phyloP scores from a whole-genome alignment of 2,888 invertebrate genomes.

The Lasioglossum malachurum region DNA sequence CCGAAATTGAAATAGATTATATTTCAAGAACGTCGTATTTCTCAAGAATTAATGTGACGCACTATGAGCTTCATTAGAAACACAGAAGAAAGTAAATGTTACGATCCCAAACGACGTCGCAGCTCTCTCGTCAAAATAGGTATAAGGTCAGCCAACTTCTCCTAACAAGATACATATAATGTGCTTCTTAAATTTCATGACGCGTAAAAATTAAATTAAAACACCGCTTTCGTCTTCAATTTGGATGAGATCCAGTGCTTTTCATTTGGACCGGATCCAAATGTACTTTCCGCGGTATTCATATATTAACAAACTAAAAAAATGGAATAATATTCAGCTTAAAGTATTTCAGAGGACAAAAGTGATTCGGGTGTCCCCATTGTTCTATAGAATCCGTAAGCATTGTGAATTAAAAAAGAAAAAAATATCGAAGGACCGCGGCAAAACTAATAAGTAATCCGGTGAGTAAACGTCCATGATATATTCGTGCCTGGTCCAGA shows the following conservation, averaged over 20 bases:
- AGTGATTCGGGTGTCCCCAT: not conserved
- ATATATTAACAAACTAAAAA: not conserved
- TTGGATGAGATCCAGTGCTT: constrained; percentile 17
- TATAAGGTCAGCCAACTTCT: not conserved
- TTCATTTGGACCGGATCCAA: constrained; percentile 22
- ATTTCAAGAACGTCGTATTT: not conserved
- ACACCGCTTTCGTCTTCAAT: constrained; percentile 20
- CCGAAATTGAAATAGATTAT: not conserved
- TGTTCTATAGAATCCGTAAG: not conserved
- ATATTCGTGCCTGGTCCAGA: not conserved
- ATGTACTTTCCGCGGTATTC: constrained; percentile 5
- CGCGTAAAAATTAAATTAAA: constrained; percentile 33
- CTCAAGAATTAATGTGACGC: not conserved
- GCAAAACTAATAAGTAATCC: not conserved
- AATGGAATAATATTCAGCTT: not conserved
- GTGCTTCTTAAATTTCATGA: constrained; percentile 12
- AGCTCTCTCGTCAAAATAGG: not conserved
- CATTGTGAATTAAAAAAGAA: not conserved
- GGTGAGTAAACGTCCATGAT: not conserved
- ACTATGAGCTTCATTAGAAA: not conserved
- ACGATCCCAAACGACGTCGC: not conserved
- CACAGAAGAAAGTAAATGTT: not conserved
- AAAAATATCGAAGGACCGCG: not conserved
- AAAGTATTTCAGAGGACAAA: not conserved
- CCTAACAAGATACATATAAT: not conserved